A percentile compares a stretch with the other conserved stretches of the same genome.
Evolutionary conservation across 2,888 invertebrate species (phyloP).

Genomic region (Dexiosoma caninum): DNA sequence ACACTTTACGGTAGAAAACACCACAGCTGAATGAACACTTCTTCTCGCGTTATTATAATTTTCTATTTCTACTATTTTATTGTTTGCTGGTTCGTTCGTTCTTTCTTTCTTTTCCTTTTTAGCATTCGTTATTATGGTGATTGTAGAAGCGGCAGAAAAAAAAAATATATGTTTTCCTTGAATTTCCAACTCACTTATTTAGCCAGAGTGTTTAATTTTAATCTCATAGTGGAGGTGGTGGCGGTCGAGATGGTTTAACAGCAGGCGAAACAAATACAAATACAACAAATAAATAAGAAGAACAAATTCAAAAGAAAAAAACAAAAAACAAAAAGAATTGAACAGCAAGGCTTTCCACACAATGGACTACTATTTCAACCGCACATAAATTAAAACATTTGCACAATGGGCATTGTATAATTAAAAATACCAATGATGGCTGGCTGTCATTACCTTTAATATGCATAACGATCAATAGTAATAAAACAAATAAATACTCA

Average conservation of each 20-base stretch:
- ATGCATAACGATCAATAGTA: constrained; percentile 28
- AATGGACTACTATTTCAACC: constrained; percentile 56
- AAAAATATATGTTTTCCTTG: constrained; percentile 35
- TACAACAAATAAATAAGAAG: constrained; percentile 25
- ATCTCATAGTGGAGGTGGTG: constrained; percentile 15
- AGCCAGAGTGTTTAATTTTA: constrained; percentile 47
- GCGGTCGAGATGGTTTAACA: constrained; percentile 15
- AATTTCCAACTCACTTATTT: constrained; percentile 47
- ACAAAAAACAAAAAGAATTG: constrained; percentile 5
- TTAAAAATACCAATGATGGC: constrained; percentile 52
- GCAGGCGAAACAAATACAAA: constrained; percentile 15
- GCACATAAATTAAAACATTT: constrained; percentile 62
- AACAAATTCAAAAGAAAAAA: no score
- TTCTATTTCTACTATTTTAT: not conserved
- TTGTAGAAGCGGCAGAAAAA: constrained; percentile 4
- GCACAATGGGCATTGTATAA: constrained; percentile 57
- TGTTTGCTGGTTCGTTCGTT: not conserved
- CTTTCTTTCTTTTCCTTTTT: constrained; percentile 36
- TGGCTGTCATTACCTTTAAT: constrained; percentile 51
- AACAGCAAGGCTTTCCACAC: constrained; percentile 48
- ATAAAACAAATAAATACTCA: constrained; percentile 6
- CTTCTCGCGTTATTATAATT: constrained; percentile 45
- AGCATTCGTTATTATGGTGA: constrained; percentile 47
- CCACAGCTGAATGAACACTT: constrained; percentile 41
- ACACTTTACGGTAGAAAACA: constrained; percentile 34